Conservation (phyloP, 2,888 invertebrate species). For the Palloptera scutellata region DNA sequence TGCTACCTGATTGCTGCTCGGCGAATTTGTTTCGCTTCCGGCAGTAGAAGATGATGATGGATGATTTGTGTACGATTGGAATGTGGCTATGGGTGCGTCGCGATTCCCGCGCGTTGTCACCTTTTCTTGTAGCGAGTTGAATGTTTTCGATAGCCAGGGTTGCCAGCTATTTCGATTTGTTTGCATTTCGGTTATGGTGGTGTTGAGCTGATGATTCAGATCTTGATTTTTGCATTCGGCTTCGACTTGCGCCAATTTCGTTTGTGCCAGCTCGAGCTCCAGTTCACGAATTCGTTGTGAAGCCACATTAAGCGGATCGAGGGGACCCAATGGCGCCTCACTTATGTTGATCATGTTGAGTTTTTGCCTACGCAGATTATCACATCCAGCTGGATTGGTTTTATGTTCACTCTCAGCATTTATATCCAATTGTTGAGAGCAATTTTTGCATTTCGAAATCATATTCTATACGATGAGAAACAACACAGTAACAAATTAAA, state of each 20-base stretch:
- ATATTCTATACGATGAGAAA: conserved; percentile 63
- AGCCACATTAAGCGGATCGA: conserved; percentile 61
- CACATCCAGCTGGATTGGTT: not conserved
- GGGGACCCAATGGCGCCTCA: conserved; percentile 57
- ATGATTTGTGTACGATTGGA: conserved; percentile 62
- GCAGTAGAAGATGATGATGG: conserved; percentile 42
- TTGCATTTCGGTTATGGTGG: conserved; percentile 81
- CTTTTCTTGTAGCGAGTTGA: conserved; percentile 66
- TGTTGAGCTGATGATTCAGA: conserved; percentile 87
- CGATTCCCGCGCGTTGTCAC: conserved; percentile 55
- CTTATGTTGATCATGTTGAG: conserved; percentile 37
- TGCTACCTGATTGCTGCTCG: conserved; percentile 61
- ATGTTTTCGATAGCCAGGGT: conserved; percentile 93
- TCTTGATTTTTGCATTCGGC: conserved; percentile 96
- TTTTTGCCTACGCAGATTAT: conserved; percentile 15
- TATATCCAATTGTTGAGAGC: conserved; percentile 48
- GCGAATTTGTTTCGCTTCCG: conserved; percentile 57
- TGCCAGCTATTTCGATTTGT: conserved; percentile 72
- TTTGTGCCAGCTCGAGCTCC: conserved; percentile 94
- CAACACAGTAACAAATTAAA: not conserved
- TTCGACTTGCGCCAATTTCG: conserved; percentile 96
- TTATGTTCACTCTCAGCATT: conserved; percentile 36
- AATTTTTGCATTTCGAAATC: conserved; percentile 67
- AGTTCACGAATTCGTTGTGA: conserved; percentile 79
- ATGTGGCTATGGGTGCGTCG: conserved; percentile 54